Evolutionary conservation across 2,797 vertebrate genomes (phyloP).

Genomic region (Peromyscus attwateri): DNA sequence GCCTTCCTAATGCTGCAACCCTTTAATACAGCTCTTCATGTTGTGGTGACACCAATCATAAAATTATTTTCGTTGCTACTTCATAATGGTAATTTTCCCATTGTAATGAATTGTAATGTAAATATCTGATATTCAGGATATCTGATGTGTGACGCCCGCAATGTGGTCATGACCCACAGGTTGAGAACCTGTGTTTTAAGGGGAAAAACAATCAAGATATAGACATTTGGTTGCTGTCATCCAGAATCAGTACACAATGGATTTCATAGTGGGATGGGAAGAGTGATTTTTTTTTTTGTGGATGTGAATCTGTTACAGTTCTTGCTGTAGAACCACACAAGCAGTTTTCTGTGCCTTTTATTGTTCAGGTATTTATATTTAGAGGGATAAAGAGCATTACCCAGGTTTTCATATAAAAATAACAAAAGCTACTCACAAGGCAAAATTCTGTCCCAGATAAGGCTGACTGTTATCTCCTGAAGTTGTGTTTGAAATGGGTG

Average conservation of each 20-base stretch:
- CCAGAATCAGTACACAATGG: neutral
- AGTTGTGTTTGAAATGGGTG: conserved; percentile 24
- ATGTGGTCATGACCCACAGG: neutral
- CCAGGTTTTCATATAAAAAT: neutral
- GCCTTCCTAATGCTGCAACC: neutral
- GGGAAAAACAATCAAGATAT: neutral
- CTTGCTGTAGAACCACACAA: neutral
- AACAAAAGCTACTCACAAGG: neutral
- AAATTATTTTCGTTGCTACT: neutral
- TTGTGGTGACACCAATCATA: neutral
- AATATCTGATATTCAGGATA: neutral
- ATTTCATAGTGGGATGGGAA: neutral
- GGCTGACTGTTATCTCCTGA: neutral
- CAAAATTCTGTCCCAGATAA: neutral
- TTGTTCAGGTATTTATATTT: conserved; percentile 42
- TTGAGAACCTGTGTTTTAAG: neutral
- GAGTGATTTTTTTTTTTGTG: no score
- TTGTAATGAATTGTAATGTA: neutral
- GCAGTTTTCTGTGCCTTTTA: conserved; percentile 11
- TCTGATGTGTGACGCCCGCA: no score
- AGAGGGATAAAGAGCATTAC: neutral
- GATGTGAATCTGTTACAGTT: neutral
- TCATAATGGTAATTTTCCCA: neutral
- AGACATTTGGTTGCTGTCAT: neutral
- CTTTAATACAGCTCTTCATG: neutral